Evolutionary conservation across 2,113 vertebrate species (phyloP), one percentile per base, ranked within the genome.

Genomic region (Campylomormyrus numenius): DNA sequence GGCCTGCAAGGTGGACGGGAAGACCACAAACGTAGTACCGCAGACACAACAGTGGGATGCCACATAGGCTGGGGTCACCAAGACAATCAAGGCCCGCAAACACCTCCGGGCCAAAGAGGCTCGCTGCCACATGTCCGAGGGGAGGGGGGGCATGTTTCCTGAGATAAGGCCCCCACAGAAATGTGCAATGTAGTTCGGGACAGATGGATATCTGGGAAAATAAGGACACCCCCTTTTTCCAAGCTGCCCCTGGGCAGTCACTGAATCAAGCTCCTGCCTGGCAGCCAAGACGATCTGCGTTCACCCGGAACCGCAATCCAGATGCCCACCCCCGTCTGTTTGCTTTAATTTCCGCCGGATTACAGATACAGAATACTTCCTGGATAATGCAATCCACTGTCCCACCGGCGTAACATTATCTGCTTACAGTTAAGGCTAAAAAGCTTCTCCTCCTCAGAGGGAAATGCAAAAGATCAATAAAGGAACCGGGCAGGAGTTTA

Each of bases 331-430:
- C 92, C 91, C 92, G 89, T 42, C 74, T 80, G 74, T 90, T 92
- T 90, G 90, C 85, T 92, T 85, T 89, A 53, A 88, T 42, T 86
- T 88, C 89, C 27, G 5, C 91, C 92, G 53, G 90, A 49, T 90
- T 89, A 89, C 91, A 91, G 93, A 91, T 91, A 90, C 91, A 92
- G 90, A 92, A 90, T 90, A 90, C 50, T 92, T 93, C 92, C 92
- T 89, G 89, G 89, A 92, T 94, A 94, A 94, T 93, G 88, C 89
- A 92, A 94, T 95, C 92, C 94, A 92, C 91, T 88, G 90, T 84
- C 92, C 93, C 92, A 92, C 31, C 87, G 91, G 93, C 89, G 94
- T 92, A 88, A 87, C 89, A 94, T 94, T 92, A 94, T 92, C 90
- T 90, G 89, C 87, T 93, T 91, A 90, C 93, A 93, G 93, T 91